Evolutionary conservation across 2,797 vertebrate species (phyloP).

Genomic region (Cryptoprocta ferox): DNA sequence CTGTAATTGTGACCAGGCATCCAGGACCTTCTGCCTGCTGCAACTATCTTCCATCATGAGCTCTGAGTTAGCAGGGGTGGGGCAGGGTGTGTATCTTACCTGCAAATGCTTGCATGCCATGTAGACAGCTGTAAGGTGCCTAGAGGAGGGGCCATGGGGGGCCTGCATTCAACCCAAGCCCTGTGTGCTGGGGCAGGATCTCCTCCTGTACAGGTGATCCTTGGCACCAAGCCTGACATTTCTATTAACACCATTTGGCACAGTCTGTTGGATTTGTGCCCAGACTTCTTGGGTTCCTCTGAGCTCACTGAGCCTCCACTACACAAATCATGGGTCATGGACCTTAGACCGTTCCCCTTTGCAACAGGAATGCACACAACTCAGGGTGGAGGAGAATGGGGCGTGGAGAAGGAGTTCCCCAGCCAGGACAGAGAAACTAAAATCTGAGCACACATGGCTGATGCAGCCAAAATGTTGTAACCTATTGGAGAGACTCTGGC

Average conservation of each 20-base stretch:
- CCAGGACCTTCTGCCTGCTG: not conserved
- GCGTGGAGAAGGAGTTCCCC: not conserved
- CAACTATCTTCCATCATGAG: too few relatives aligned
- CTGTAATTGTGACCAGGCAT: not conserved
- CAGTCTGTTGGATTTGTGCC: not conserved
- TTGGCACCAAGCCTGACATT: not conserved
- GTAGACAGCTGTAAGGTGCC: not conserved
- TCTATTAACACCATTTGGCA: not conserved
- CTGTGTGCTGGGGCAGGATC: accelerated
- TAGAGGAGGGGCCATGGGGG: accelerated
- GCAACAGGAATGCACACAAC: not conserved
- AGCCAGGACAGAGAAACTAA: too few relatives aligned
- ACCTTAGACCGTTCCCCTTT: not conserved
- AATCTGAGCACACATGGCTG: not conserved
- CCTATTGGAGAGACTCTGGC: not conserved
- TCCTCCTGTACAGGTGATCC: accelerated
- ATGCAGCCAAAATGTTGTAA: not conserved
- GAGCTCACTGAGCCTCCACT: not conserved
- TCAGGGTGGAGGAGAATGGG: not conserved
- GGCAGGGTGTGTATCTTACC: too few relatives aligned
- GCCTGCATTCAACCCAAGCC: not conserved
- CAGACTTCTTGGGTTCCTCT: not conserved
- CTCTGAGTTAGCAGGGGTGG: not conserved
- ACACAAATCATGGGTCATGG: not conserved
- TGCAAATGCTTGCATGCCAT: not conserved